Base-by-base conservation (phyloP, 2,888 invertebrate species). In the Cyclophora albipunctata region DNA sequence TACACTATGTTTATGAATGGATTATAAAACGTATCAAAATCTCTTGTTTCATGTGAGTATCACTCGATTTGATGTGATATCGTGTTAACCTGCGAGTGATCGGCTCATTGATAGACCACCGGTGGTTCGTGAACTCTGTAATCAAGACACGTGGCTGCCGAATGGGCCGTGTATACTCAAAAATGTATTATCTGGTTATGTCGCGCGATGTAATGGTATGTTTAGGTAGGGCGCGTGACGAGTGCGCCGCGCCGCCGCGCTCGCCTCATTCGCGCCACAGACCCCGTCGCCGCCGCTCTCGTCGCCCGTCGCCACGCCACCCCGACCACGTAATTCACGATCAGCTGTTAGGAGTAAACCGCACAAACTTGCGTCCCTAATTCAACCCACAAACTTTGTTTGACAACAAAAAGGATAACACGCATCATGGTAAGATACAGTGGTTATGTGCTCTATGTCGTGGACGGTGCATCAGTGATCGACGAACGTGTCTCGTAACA, bases 251-350 rank as follows among this genome's bases (percentile, higher is more conserved):
- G 77, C 75, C 66, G 71, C 66, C 69, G 73, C 63, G 72, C 69
- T 68, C 77, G 75, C 76, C 76, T 76, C 87, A 87, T 82, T 87
- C 82, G 81, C 80, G 78, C 77, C 75, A 75, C 82, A 74, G 78
- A 75, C 81, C 71, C 73, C 81, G 74, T 62, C 65, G 73, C 66
- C 63, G 71, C 66, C 84, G 74, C 60, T 71, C 71, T 71, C 70
- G 20, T 20, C 20, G 69, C 67, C 73, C 69, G 64, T 66, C 69
- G 66, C 71, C 63, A 20, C 71, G 62, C 67, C 69, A 66, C 71
- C 66, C 72, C 58, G 62, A 60, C 20, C 62, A 65, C 67, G 75
- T 70, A 63, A 72, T 37, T 37, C 68, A 65, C 79, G 77, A 81
- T 81, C 84, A 83, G 84, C 84, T 82, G 84, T 80, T 84, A 64